Conservation (phyloP, 2,888 invertebrate species). For the Calliopum simillimum region DNA sequence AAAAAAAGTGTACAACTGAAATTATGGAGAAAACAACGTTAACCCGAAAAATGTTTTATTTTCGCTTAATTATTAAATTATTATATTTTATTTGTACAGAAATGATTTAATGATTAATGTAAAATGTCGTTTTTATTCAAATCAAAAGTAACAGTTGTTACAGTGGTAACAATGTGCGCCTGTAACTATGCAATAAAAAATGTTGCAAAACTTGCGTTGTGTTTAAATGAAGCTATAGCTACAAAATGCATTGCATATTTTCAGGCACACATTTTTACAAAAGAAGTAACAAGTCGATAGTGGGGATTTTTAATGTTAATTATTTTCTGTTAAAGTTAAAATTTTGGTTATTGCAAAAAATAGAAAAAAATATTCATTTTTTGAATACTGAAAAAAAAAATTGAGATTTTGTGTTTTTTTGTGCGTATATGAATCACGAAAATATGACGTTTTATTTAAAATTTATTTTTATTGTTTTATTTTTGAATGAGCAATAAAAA, state of each 20-base stretch:
- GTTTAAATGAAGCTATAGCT: no score
- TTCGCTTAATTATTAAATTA: slow-evolving; percentile 51
- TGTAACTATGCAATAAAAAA: no score
- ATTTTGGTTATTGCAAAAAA: slow-evolving; percentile 64
- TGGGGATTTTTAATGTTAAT: slow-evolving; percentile 23
- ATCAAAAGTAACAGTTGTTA: no score
- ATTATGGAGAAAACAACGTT: slow-evolving; percentile 29
- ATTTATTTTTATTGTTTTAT: background rate
- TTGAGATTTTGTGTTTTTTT: slow-evolving; percentile 38
- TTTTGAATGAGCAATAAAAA: slow-evolving; percentile 18
- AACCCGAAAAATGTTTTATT: slow-evolving; percentile 67
- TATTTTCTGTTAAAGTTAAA: slow-evolving; percentile 34
- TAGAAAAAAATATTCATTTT: slow-evolving; percentile 14
- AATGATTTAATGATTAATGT: slow-evolving; percentile 6
- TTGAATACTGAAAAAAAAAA: slow-evolving; percentile 27
- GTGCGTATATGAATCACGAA: slow-evolving; percentile 33
- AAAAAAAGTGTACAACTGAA: background rate
- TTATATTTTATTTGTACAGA: slow-evolving; percentile 38
- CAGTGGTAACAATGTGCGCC: no score
- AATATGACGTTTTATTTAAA: background rate
- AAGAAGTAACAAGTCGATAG: background rate
- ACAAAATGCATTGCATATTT: no score
- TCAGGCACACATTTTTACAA: background rate
- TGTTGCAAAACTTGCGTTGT: no score
- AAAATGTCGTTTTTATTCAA: background rate